Conservation (phyloP, 2,888 invertebrate species). For the Boloria euphrosyne region DNA sequence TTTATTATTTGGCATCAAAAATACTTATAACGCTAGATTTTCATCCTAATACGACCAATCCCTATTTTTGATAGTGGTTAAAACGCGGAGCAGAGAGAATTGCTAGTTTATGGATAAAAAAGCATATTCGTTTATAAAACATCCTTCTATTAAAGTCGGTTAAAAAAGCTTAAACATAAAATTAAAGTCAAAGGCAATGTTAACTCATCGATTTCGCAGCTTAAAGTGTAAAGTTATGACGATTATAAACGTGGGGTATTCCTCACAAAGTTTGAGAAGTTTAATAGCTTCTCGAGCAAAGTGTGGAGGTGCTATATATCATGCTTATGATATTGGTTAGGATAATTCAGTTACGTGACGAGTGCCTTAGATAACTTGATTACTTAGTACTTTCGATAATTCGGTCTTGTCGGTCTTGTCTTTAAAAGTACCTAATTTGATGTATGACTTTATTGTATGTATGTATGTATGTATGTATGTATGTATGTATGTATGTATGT, state of each 20-base stretch:
- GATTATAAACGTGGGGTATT: slow-evolving; percentile 14
- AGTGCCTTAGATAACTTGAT: slow-evolving; percentile 4
- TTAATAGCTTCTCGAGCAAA: slow-evolving; percentile 11
- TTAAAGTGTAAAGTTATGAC: not conserved
- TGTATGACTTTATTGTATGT: too few relatives aligned
- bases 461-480: too few relatives aligned
- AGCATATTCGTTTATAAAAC: too few relatives aligned
- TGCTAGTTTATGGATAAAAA: too few relatives aligned
- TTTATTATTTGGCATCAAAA: too few relatives aligned
- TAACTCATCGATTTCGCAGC: slow-evolving; percentile 2
- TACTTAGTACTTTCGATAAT: slow-evolving; percentile 1
- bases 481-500: too few relatives aligned
- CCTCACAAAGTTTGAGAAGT: slow-evolving; percentile 12
- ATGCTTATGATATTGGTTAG: slow-evolving; percentile 5
- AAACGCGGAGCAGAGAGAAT: too few relatives aligned
- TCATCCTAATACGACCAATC: too few relatives aligned
- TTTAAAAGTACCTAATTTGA: not conserved
- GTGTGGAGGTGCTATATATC: slow-evolving; percentile 11
- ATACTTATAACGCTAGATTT: too few relatives aligned
- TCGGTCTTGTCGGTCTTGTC: not conserved
- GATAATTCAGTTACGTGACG: slow-evolving; percentile 14
- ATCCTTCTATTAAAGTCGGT: too few relatives aligned
- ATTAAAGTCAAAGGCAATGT: not conserved
- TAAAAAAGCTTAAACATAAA: not conserved
- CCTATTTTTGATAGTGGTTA: too few relatives aligned